A percentile compares a stretch with the other conserved stretches of the same genome.
These are phyloP conservation scores for Steinernema scapterisci DNA, from an alignment of 2,888 invertebrate species.

Conservation along the genomic window DNA sequence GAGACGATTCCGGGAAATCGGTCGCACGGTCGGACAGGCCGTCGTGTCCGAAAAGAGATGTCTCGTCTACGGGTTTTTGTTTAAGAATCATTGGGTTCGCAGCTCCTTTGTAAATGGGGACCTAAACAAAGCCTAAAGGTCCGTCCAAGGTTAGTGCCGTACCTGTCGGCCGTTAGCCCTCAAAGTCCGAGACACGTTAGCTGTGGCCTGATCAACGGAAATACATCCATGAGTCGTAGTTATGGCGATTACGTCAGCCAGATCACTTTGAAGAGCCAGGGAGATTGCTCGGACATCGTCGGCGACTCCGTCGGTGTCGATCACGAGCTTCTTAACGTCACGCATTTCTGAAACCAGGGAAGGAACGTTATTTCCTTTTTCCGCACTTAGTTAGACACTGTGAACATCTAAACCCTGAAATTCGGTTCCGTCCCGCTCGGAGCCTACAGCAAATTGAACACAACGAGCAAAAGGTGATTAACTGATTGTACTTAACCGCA, in stretches of 20 bases:
- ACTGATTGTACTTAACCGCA: too few relatives aligned
- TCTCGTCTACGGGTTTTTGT: background rate
- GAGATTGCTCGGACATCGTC: slow-evolving; percentile 60
- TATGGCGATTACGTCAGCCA: slow-evolving; percentile 40
- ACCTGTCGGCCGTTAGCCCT: background rate
- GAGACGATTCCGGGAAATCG: background rate
- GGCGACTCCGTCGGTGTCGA: slow-evolving; percentile 60
- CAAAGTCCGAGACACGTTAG: slow-evolving; percentile 8
- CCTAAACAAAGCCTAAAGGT: background rate
- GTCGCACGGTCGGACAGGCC: background rate
- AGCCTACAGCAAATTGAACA: too few relatives aligned
- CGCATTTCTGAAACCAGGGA: background rate
- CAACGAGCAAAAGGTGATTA: too few relatives aligned
- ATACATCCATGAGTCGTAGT: background rate
- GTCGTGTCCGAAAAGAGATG: slow-evolving; percentile 3
- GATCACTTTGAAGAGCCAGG: slow-evolving; percentile 52
- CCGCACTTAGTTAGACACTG: too few relatives aligned
- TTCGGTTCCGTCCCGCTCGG: too few relatives aligned
- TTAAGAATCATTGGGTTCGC: background rate
- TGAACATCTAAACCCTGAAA: too few relatives aligned
- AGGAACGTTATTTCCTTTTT: too few relatives aligned
- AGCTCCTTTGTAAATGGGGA: slow-evolving; percentile 13
- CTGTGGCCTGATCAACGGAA: slow-evolving; percentile 9
- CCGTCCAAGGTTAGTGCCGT: background rate
- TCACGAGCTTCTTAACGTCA: slow-evolving; percentile 35